These are phyloP conservation scores for Polydrusus cervinus DNA, from an alignment of 2,888 invertebrate genomes.

Conservation along the genomic window DNA sequence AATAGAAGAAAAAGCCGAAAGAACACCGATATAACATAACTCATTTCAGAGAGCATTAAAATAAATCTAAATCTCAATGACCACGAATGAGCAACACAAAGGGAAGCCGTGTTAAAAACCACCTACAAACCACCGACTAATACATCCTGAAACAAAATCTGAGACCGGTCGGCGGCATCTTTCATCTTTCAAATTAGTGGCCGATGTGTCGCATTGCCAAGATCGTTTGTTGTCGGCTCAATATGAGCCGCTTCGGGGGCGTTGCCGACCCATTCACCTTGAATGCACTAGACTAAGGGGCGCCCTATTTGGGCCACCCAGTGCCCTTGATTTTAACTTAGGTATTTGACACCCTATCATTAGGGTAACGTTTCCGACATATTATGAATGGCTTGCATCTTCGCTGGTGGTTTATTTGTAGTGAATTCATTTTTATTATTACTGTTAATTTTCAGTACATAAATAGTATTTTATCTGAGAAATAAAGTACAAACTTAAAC, in stretches of 20 bases:
- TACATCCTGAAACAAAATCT: conserved; percentile 52
- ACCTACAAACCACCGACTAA: conserved; percentile 52
- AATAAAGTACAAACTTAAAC: no score
- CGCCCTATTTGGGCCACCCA: conserved; percentile 54
- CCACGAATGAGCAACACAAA: conserved; percentile 45
- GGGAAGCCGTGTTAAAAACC: conserved; percentile 53
- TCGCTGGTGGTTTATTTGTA: not conserved
- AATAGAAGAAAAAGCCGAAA: not conserved
- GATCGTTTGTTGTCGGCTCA: conserved; percentile 43
- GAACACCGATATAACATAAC: conserved; percentile 35
- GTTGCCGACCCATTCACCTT: conserved; percentile 50
- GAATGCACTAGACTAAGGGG: conserved; percentile 49
- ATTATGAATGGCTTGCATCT: not conserved
- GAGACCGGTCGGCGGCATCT: conserved; percentile 51
- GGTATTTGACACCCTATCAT: conserved; percentile 10
- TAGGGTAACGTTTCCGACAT: not conserved
- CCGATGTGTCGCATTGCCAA: conserved; percentile 54
- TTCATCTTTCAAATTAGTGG: conserved; percentile 54
- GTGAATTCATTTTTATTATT: not conserved
- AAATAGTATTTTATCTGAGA: no score
- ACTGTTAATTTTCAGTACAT: no score
- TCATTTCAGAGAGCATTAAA: conserved; percentile 44
- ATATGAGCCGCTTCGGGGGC: conserved; percentile 40
- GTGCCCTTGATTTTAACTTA: conserved; percentile 17
- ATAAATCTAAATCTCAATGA: conserved; percentile 51